Base-by-base conservation (phyloP, 2,113 vertebrate genomes). In the Todiramphus chloris region DNA sequence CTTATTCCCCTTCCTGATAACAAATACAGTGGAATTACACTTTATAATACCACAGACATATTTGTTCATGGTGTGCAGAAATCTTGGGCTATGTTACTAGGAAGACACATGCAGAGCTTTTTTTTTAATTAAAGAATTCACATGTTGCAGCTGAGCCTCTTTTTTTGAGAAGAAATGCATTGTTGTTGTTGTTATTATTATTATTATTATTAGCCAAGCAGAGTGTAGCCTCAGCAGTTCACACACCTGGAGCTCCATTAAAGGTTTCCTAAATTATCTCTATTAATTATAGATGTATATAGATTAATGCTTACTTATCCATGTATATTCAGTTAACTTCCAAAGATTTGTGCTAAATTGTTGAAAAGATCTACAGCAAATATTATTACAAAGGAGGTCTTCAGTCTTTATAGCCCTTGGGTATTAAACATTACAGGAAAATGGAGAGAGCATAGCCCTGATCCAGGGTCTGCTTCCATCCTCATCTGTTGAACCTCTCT, bases 1-100 rank as follows among this genome's bases (percentile, higher is more conserved):
- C 3, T 8, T 94, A 94, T 90, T 97, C 96, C 96, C 88, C 89
- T 88, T 53, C 83, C 94, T 95, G 96, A 94, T 93, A 97, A 96
- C 80, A 96, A 94, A 97, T 87, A 37, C 15, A 86, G 56, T 46
- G 87, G 85, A 96, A 95, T 95, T 95, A 87, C 80, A 66, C 81
- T 94, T 86, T 39, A 35, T 81, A 93, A 89, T 83, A 63, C 78
- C 64, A 31, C 64, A 84, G 92, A 90, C 51, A 27, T 43, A 55
- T 81, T 94, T 94, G 82, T 83, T 97, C 94, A 96, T 82, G 89
- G 73, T 44, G 70, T 75, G 94, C 51, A 81, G 93, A 91, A 95
- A 93, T 96, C 91, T 86, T 59, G 73, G 93, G 30, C 58, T 88
- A 10, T 66, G 73, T 74, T 83, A 53, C 68, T 43, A 24, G 58